These are phyloP conservation scores for Drosophila lini DNA, from an alignment of 1,140 invertebrate species.

Conservation along the genomic window DNA sequence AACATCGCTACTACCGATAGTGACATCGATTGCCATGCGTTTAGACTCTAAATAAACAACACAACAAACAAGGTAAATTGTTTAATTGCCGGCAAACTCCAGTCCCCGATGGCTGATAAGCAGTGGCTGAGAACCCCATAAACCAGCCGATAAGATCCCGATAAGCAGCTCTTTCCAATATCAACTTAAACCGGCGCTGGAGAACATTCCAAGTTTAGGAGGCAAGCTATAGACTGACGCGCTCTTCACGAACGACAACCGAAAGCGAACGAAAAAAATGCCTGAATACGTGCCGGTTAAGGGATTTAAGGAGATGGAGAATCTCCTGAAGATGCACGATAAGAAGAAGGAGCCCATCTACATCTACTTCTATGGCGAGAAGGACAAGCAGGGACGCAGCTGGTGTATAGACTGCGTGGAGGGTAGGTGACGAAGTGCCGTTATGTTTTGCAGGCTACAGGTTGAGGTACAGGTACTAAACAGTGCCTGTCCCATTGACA, in stretches of 20 bases:
- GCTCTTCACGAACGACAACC: background rate
- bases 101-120: conserved; percentile 23
- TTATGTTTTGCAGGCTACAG: background rate
- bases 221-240: background rate
- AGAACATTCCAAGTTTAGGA: background rate
- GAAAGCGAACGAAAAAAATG: conserved; percentile 48
- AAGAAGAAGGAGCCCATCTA: conserved; percentile 42
- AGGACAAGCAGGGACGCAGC: conserved; percentile 56
- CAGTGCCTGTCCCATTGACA: background rate
- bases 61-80: background rate
- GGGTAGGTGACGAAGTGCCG: conserved; percentile 29
- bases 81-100: conserved; percentile 14
- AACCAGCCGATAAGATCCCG: conserved; percentile 11
- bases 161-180: conserved; percentile 6
- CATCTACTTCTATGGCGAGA: conserved; percentile 67
- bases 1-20: no score
- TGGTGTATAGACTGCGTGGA: conserved; percentile 71
- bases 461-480: background rate
- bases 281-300: conserved; percentile 67
- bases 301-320: conserved; percentile 54
- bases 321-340: conserved; percentile 33
- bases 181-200: background rate
- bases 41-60: background rate
- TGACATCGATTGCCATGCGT: background rate
- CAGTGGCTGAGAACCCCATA: conserved; percentile 3